A percentile compares a stretch with the other conserved stretches of the same genome.
phyloP scores from a whole-genome alignment of 2,113 vertebrate species.

The Numida meleagris region DNA sequence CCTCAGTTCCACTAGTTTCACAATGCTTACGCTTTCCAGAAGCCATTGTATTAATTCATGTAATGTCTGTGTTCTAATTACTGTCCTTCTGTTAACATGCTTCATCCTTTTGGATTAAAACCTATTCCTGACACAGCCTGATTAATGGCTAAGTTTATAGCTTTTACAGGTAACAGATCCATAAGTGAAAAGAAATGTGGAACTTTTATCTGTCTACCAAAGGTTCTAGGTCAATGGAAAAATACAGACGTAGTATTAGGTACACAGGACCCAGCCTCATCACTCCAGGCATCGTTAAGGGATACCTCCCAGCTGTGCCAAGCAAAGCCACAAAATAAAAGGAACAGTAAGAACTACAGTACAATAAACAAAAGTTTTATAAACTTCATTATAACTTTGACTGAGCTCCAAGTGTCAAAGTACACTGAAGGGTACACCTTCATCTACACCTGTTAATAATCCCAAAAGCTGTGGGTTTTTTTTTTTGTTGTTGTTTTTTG shows the following conservation, averaged over 20 bases:
- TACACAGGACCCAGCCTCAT: not conserved
- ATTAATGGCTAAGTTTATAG: not conserved
- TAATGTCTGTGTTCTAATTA: not conserved
- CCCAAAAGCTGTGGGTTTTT: not conserved
- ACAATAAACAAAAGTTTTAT: not conserved
- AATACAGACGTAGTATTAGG: not conserved
- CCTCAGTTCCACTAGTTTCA: not conserved
- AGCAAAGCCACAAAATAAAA: not conserved
- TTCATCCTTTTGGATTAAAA: not conserved
- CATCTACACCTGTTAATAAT: not conserved
- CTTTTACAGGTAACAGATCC: not conserved
- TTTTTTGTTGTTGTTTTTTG: not conserved
- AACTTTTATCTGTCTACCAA: not conserved
- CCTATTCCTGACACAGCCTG: not conserved
- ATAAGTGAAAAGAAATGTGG: no score
- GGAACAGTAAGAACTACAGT: not conserved
- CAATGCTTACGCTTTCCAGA: not conserved
- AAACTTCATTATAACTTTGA: not conserved
- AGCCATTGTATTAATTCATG: not conserved
- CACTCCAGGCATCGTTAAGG: not conserved
- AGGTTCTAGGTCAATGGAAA: not conserved
- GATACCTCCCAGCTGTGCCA: no score
- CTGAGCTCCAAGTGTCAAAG: not conserved
- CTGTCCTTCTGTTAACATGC: not conserved
- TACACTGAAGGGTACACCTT: not conserved